These are phyloP conservation scores for Stegostoma tigrinum DNA, from an alignment of 2,113 vertebrate species.

Conservation along the genomic window DNA sequence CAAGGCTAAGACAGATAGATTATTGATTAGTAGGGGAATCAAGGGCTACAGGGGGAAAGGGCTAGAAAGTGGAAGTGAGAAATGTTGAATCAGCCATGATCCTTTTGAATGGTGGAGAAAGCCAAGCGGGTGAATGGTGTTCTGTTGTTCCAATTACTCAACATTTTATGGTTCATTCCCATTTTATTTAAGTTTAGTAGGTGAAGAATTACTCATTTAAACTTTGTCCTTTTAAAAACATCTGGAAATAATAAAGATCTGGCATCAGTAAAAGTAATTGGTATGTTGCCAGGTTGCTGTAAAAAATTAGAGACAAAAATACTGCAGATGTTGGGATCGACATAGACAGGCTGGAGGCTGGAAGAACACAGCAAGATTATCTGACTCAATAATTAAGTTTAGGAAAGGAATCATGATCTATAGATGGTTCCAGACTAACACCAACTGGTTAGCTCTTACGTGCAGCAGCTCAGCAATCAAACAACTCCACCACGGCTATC, in stretches of 20 bases:
- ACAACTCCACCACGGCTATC: background rate
- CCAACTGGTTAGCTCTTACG: background rate
- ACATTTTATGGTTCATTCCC: no score
- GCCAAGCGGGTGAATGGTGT: no score
- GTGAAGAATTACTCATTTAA: background rate
- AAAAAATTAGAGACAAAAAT: background rate
- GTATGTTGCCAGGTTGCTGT: background rate
- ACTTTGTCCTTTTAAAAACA: background rate
- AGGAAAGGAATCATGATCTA: background rate
- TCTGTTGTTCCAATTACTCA: no score
- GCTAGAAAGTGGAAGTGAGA: no score
- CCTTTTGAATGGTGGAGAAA: no score
- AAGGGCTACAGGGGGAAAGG: no score
- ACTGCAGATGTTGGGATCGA: no score
- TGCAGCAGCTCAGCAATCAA: background rate
- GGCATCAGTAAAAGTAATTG: background rate
- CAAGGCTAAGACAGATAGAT: no score
- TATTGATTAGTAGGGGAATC: no score
- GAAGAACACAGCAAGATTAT: background rate
- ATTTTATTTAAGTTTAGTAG: background rate
- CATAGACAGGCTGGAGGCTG: no score
- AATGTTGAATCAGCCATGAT: no score
- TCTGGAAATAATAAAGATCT: background rate
- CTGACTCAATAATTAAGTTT: background rate
- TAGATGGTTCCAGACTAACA: background rate